Base-by-base conservation (phyloP, 2,797 vertebrate species). In the Bucorvus abyssinicus region DNA sequence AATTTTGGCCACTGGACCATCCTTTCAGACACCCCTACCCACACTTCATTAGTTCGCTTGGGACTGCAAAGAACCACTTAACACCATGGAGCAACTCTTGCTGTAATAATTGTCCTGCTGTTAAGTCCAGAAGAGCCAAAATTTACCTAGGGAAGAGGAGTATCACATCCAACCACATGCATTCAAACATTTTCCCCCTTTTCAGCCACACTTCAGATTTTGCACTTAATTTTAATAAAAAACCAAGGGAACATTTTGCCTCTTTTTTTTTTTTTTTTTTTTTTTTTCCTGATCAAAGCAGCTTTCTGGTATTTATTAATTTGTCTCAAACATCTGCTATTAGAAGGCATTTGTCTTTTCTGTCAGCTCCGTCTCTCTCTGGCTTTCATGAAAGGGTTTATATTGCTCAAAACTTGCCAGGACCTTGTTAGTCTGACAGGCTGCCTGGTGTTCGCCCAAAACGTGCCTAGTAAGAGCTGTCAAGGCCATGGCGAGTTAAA, bases 361-460 rank as follows among this genome's bases (percentile, higher is more conserved):
- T 70, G 23, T 84, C 59, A 89, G 34, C 14, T 71, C 24, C 12
- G 30, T 55, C n/a, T 67, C 49, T n/a, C 29, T 74, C 32, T 64
- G 64, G 20, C 20, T 84, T 90, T 89, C 32, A 64, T 20, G 12
- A 44, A 74, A 80, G 22, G 4, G 2, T 53, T 94, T 84, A 44
- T 59, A 47, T 38, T 59, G 49, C 67, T 70, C 44, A 74, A 47
- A 91, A 89, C 9, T 65, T 88, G 18, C 19, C 7, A 14, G 27
- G 27, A 12, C 21, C 65, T 83, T 65, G 10, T 69, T 76, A 87
- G 49, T 44, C 47, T 84, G 47, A 84, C 61, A 90, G 40, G 18
- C 29, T 87, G 59, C 42, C 53, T 91, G 87, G 20, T 71, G 49
- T 94, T 76, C 84, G 22, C 49, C 59, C 40, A 86, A 59, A 67